phyloP scores from a whole-genome alignment of 2,888 invertebrate species.

The Yponomeuta sedellus region DNA sequence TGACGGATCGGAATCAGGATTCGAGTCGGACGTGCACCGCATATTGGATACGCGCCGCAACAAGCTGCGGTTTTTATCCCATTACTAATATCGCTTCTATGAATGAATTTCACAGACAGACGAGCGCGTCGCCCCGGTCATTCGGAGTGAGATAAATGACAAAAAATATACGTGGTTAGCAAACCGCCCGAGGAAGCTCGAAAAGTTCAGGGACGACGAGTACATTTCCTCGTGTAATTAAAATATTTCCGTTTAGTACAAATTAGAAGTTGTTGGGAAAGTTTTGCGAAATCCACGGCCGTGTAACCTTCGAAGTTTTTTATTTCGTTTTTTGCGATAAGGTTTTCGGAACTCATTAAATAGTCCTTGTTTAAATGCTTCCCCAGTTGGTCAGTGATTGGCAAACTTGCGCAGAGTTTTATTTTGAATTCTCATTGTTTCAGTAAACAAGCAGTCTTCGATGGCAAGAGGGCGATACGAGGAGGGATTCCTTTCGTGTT shows the following conservation, averaged over 20 bases:
- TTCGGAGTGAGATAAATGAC: neutral
- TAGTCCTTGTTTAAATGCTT: conserved; percentile 1
- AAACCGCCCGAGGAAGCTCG: neutral
- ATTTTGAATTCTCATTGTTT: conserved; percentile 41
- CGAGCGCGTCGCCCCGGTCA: neutral
- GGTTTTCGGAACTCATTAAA: conserved; percentile 3
- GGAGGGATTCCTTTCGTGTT: conserved; percentile 98
- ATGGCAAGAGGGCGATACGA: conserved; percentile 96
- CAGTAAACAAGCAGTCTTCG: conserved; percentile 96
- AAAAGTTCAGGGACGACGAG: neutral
- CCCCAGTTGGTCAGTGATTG: conserved; percentile 1
- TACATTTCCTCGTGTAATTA: too few relatives aligned
- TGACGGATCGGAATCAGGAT: conserved; percentile 13
- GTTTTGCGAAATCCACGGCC: neutral
- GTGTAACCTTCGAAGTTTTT: conserved; percentile 7
- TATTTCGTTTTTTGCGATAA: neutral
- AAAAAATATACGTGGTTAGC: neutral
- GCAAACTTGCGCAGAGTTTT: conserved; percentile 22
- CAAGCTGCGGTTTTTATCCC: neutral
- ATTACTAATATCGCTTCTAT: conserved; percentile 12
- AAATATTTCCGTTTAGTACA: neutral
- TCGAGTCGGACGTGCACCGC: conserved; percentile 9
- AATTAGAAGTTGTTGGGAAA: neutral
- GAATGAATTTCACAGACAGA: conserved; percentile 6
- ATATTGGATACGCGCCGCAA: conserved; percentile 3